phyloP scores from a whole-genome alignment of 92 coral and sea anemone species.

The Blastomussa wellsi region DNA sequence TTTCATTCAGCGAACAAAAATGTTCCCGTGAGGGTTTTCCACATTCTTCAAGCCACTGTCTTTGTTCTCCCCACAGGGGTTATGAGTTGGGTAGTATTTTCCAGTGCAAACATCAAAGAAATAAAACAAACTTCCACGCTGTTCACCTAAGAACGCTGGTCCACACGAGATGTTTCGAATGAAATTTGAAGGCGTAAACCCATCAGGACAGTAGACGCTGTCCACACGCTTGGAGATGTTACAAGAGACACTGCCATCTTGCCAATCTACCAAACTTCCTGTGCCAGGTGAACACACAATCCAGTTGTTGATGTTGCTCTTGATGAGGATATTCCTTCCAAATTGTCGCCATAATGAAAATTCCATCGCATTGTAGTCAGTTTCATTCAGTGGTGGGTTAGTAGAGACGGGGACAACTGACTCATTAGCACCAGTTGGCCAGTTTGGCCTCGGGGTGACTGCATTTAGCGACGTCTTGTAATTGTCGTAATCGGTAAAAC shows the following conservation, averaged over 20 bases:
- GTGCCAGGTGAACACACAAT: conserved; percentile 42
- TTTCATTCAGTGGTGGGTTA: conserved; percentile 54
- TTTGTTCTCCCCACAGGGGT: conserved; percentile 21
- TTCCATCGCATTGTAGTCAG: conserved; percentile 47
- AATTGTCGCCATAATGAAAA: conserved; percentile 43
- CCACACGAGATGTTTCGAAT: neutral
- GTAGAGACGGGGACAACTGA: conserved; percentile 38
- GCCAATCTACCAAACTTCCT: conserved; percentile 49
- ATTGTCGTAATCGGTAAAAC: conserved; percentile 47
- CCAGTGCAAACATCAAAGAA: conserved; percentile 33
- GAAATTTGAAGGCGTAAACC: neutral
- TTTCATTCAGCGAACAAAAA: conserved; percentile 26
- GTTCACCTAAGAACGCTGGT: neutral
- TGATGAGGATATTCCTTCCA: conserved; percentile 53
- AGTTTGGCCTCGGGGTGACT: conserved; percentile 54
- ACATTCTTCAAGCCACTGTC: conserved; percentile 17
- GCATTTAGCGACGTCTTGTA: conserved; percentile 18
- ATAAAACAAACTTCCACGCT: neutral
- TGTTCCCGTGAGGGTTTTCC: conserved; percentile 31
- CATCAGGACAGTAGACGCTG: neutral
- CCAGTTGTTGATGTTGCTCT: conserved; percentile 69
- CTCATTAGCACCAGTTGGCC: conserved; percentile 15
- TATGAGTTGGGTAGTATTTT: conserved; percentile 30
- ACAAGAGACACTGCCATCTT: conserved; percentile 34
- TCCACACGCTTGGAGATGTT: conserved; percentile 12